Base-by-base conservation (phyloP, 1,140 invertebrate species). In the Drosophila varians region DNA sequence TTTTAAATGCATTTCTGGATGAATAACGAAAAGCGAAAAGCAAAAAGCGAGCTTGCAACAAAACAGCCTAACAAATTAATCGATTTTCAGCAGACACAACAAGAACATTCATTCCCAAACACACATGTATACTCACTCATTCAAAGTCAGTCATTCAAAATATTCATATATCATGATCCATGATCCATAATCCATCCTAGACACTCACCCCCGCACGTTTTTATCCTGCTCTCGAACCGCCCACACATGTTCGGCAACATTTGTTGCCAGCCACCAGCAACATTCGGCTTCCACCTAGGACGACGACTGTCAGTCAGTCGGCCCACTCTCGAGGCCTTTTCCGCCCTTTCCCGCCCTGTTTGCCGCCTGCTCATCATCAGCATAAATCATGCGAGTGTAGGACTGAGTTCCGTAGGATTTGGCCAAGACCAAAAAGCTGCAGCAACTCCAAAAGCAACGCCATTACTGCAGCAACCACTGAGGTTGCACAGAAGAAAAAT, bases 41-140 rank as follows among this genome's bases (percentile, higher is more conserved):
- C n/a, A n/a, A n/a, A n/a, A 52, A 65, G 40, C 60, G 40, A 60
- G 56, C 34, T 58, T 64, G 66, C 38, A 57, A 54, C 36, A 5
- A 71, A 87, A 87, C 82, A 87, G 82, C 82, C 83, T 87, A 87
- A 87, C 82, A 87, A 87, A 87, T 87, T 87, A 71, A 70, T 36
- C 49, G 38, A 71, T 75, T 65, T 75, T 56, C 65, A 54, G 58
- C 56, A 64, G 31, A 58, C 43, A 52, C 45, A 74, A 26, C 31
- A 23, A 57, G 31, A n/a, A 54, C 52, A 74, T 21, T 48, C 36
- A 73, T 11, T 21, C n/a, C 52, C 26, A 40, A 56, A 74, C 31
- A 56, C 62, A 60, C 47, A 69, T 11, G 49, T 45, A 57, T 14
- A 60, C 34, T 58, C 14, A 28, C 55, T 72, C 72, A 87, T 56